Evolutionary conservation across 2,113 vertebrate species (phyloP).

Genomic region (Oreochromis niloticus): DNA sequence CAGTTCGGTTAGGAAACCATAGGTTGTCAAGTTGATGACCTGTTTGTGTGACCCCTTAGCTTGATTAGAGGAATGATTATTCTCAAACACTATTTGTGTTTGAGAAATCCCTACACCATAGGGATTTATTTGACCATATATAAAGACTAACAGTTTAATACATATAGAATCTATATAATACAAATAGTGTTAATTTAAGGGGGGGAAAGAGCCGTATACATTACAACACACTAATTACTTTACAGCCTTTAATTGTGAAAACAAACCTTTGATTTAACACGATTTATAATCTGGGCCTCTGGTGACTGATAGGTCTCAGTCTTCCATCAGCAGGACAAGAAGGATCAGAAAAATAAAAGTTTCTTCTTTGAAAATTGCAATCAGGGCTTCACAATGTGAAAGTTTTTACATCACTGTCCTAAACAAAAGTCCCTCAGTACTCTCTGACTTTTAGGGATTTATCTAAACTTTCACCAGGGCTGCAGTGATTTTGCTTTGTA

Average conservation of each 20-base stretch:
- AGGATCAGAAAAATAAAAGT: not conserved
- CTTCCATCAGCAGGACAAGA: not conserved
- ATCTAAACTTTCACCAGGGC: not conserved
- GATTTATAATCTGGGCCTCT: not conserved
- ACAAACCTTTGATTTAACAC: not conserved
- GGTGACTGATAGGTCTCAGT: not conserved
- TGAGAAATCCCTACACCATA: not conserved
- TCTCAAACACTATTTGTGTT: not conserved
- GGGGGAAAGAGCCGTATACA: rapidly evolving
- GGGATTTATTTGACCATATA: not conserved
- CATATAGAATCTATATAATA: not conserved
- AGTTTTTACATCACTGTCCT: not conserved
- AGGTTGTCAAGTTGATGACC: not conserved
- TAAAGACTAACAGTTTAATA: not conserved
- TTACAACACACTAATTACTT: not conserved
- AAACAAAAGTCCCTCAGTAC: not conserved
- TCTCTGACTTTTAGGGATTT: not conserved
- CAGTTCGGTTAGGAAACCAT: not conserved
- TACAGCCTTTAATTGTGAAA: not conserved
- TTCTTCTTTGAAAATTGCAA: not conserved
- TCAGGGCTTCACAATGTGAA: not conserved
- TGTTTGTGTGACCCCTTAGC: not conserved
- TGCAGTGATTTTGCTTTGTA: not conserved
- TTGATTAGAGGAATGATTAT: not conserved
- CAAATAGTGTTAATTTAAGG: not conserved